These are phyloP conservation scores for Xestoiulus laeticollis DNA, from an alignment of 2,888 invertebrate genomes.

Conservation along the genomic window DNA sequence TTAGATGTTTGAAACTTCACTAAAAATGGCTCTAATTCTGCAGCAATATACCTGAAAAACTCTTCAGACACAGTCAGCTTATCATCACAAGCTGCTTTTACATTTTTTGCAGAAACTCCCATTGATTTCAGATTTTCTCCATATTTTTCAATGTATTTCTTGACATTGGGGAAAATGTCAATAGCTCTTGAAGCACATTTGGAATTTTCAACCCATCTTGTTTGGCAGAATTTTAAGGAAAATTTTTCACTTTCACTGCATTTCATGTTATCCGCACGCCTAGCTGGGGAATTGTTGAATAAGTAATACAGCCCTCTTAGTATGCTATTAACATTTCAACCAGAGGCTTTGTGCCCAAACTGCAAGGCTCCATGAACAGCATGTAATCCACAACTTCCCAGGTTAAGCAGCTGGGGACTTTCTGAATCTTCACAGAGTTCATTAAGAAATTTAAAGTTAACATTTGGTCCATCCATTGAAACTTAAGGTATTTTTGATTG, in stretches of 20 bases:
- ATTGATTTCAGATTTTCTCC: not conserved
- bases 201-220: not conserved
- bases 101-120: not conserved
- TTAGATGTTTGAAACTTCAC: not conserved
- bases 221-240: not conserved
- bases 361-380: not conserved
- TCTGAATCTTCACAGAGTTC: not conserved
- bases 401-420: not conserved
- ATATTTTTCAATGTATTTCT: not conserved
- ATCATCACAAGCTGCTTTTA: too few relatives aligned
- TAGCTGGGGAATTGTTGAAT: not conserved
- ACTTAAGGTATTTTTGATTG: not conserved
- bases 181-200: not conserved
- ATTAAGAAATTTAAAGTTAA: not conserved
- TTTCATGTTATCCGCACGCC: not conserved
- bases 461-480: constrained; percentile 31
- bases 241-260: not conserved
- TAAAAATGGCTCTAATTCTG: not conserved
- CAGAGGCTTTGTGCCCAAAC: not conserved
- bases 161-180: not conserved
- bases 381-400: not conserved
- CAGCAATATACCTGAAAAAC: not conserved
- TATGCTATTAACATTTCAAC: not conserved
- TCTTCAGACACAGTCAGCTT: not conserved
- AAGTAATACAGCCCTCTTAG: not conserved